Conservation (phyloP, 2,797 vertebrate species). For the Darevskia nairensis region DNA sequence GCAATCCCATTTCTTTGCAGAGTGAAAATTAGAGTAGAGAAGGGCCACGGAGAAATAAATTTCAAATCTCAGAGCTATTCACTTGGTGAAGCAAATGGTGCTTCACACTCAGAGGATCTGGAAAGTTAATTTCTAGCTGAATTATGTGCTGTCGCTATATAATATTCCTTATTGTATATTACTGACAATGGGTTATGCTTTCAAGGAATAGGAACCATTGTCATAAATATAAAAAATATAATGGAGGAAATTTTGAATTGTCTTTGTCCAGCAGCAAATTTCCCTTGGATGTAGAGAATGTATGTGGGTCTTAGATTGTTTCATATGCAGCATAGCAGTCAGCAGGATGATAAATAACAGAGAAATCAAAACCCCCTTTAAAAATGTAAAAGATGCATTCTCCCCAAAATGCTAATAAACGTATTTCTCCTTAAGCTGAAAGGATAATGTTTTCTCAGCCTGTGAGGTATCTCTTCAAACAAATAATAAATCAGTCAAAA, state of each 20-base stretch:
- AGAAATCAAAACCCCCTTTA: neutral
- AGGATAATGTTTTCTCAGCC: conserved; percentile 4
- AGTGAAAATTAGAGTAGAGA: conserved; percentile 29
- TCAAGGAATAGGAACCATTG: conserved; percentile 25
- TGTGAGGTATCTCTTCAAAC: conserved; percentile 16
- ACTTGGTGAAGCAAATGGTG: conserved; percentile 29
- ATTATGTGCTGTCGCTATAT: conserved; percentile 19
- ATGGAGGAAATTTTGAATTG: neutral
- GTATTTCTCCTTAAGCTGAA: conserved; percentile 24
- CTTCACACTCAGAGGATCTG: conserved; percentile 22
- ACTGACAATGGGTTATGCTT: conserved; percentile 20
- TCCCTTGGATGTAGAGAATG: neutral
- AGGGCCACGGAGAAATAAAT: conserved; percentile 29
- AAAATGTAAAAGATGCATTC: neutral
- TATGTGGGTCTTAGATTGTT: neutral
- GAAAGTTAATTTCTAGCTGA: conserved; percentile 45
- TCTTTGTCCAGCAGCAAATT: conserved; percentile 1
- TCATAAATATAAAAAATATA: conserved; percentile 28
- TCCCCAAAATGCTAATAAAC: conserved; percentile 37
- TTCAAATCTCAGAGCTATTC: conserved; percentile 33
- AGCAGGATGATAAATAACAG: conserved; percentile 34
- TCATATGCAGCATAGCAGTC: neutral
- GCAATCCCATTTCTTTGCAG: conserved; percentile 26
- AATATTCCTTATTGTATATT: conserved; percentile 34
- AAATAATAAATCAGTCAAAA: conserved; percentile 23